Base-by-base conservation (phyloP, 2,113 vertebrate species). In the Azemiops feae region DNA sequence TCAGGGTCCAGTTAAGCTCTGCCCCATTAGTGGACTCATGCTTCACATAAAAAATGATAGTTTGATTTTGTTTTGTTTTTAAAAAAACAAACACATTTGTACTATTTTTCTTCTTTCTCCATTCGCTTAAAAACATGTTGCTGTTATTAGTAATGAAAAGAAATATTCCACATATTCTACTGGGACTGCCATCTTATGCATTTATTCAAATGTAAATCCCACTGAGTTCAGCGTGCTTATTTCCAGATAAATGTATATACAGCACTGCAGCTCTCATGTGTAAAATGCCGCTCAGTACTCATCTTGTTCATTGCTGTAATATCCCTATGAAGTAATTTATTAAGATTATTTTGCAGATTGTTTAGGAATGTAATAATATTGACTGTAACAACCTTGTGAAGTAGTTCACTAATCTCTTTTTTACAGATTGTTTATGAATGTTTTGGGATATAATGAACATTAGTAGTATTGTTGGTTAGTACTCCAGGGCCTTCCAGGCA, bases 371-470 rank as follows among this genome's bases (percentile, higher is more conserved):
- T 55, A 85, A 91, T 55, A 54, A 85, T 85, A 85, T 91, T 55
- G 69, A 85, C 50, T 20, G 81, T 34, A 86, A 86, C 34, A 85
- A 5, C 30, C 34, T 39, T 53, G 11, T 54, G 69, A 91, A 91
- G 64, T 52, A 23, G 50, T 87, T 52, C 34, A 89, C 5, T 88
- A 92, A 55, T 45, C 69, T 54, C 27, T 45, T 74, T 92, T 89
- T 92, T 55, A 69, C 34, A 85, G 39, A 47, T 89, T 81, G 27
- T 85, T 53, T 58, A 0, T 96, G 94, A 94, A 57, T 69, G 9
- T 16, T 50, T 43, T 89, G 91, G 50, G 91, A 95, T 93, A 90
- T 96, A 93, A 96, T 94, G 92, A 96, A 96, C 89, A 96, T 92
- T 94, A 94, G 25, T 89, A 92, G 50, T 92, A 0, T 3, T 81